These are phyloP conservation scores for Drosophila kuntzei DNA, from an alignment of 2,888 invertebrate genomes.

Conservation along the genomic window DNA sequence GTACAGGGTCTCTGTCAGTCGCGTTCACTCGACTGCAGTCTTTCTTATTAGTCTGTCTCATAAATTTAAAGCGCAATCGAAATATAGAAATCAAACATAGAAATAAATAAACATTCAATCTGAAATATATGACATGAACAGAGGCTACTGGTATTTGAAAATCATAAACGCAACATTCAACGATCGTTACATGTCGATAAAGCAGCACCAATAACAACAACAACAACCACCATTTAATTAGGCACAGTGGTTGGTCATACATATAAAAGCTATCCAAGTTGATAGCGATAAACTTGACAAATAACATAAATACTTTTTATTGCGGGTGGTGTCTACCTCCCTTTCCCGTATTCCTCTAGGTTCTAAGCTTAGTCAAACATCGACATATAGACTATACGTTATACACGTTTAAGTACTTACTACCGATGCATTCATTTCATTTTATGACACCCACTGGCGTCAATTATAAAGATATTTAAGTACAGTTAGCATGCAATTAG, in stretches of 20 bases:
- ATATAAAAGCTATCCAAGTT: constrained; percentile 16
- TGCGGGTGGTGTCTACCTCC: constrained; percentile 72
- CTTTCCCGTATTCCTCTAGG: no score
- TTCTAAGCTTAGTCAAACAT: constrained; percentile 58
- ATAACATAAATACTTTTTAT: constrained; percentile 81
- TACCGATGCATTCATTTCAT: constrained; percentile 56
- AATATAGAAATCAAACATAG: constrained; percentile 59
- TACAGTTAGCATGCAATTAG: constrained; percentile 81
- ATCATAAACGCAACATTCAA: constrained; percentile 62
- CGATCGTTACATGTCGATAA: constrained; percentile 76
- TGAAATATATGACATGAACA: constrained; percentile 47
- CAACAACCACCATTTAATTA: constrained; percentile 58
- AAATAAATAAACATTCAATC: constrained; percentile 66
- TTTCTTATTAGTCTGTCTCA: constrained; percentile 8
- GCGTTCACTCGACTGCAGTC: background rate
- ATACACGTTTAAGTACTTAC: constrained; percentile 40
- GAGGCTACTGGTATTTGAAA: constrained; percentile 74
- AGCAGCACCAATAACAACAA: constrained; percentile 19
- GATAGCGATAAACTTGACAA: constrained; percentile 75
- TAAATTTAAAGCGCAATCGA: constrained; percentile 62
- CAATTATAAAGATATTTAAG: constrained; percentile 83
- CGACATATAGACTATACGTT: constrained; percentile 24
- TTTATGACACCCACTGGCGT: constrained; percentile 76
- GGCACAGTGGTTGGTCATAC: constrained; percentile 38
- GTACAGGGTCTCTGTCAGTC: background rate